Conservation (phyloP, 2,113 vertebrate species). For the Gallinago paraguaiae region DNA sequence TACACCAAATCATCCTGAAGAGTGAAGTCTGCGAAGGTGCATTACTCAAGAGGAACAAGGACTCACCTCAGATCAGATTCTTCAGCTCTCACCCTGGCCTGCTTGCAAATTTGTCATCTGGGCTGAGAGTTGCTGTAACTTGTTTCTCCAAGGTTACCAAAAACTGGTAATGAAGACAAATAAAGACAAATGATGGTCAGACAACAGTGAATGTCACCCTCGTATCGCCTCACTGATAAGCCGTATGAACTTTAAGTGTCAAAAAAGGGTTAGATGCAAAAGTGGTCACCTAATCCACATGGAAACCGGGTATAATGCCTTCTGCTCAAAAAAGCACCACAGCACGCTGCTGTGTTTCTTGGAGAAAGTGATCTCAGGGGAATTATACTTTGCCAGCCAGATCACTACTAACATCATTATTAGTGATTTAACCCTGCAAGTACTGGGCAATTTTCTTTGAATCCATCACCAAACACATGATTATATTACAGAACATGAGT, state of each 20-base stretch:
- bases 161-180: constrained; percentile 48
- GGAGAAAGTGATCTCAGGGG: constrained; percentile 13
- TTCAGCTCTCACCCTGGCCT: constrained; percentile 23
- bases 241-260: neutral
- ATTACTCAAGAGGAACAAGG: neutral
- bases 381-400: constrained; percentile 4
- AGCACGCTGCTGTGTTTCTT: neutral
- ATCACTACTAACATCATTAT: constrained; percentile 61
- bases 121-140: neutral
- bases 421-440: constrained; percentile 63
- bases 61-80: neutral
- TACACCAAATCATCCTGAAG: neutral
- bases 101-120: constrained; percentile 38
- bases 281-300: neutral
- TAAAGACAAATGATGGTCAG: constrained; percentile 12
- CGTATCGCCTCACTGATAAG: neutral
- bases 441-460: constrained; percentile 44
- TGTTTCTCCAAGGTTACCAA: constrained; percentile 38
- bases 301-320: neutral
- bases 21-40: neutral
- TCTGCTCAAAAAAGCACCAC: neutral
- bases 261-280: neutral
- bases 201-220: neutral
- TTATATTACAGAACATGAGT: constrained; percentile 31
- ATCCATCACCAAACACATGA: constrained; percentile 21